phyloP scores from a whole-genome alignment of 2,797 vertebrate species.

The Eulemur rubriventer region DNA sequence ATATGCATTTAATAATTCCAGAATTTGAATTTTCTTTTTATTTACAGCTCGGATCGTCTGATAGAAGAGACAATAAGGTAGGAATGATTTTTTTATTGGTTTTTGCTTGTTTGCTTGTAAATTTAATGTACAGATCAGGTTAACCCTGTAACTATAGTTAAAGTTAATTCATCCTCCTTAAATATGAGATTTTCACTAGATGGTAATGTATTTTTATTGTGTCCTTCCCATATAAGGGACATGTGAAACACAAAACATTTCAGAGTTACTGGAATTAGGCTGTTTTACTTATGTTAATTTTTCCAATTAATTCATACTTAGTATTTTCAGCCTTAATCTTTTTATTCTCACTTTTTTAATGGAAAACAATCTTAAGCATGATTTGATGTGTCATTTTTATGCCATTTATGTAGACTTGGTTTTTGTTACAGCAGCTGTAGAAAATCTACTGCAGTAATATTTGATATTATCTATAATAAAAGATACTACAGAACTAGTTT shows the following conservation, averaged over 20 bases:
- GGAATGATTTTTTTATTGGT: conserved; percentile 60
- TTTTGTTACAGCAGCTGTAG: background rate
- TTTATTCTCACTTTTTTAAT: conserved; percentile 51
- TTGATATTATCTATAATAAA: conserved; percentile 20
- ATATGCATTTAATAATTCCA: conserved; percentile 61
- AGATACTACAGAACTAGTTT: background rate
- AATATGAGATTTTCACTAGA: conserved; percentile 30
- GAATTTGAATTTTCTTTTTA: conserved; percentile 63
- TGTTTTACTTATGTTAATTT: conserved; percentile 36
- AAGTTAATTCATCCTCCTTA: conserved; percentile 19
- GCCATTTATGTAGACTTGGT: background rate
- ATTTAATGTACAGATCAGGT: background rate
- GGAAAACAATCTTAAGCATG: background rate
- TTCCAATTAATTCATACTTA: conserved; percentile 18
- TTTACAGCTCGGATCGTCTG: conserved; percentile 95
- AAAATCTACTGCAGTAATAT: background rate
- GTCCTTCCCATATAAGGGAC: background rate
- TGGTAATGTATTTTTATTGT: background rate
- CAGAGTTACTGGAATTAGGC: background rate
- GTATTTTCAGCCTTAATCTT: conserved; percentile 8
- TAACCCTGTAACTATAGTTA: background rate
- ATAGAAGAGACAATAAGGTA: conserved; percentile 99
- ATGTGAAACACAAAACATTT: conserved; percentile 40
- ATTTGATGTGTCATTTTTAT: background rate
- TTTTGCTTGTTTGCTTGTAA: background rate